These are phyloP conservation scores for Berghia stephanieae DNA, from an alignment of 1,140 invertebrate genomes.

Conservation along the genomic window DNA sequence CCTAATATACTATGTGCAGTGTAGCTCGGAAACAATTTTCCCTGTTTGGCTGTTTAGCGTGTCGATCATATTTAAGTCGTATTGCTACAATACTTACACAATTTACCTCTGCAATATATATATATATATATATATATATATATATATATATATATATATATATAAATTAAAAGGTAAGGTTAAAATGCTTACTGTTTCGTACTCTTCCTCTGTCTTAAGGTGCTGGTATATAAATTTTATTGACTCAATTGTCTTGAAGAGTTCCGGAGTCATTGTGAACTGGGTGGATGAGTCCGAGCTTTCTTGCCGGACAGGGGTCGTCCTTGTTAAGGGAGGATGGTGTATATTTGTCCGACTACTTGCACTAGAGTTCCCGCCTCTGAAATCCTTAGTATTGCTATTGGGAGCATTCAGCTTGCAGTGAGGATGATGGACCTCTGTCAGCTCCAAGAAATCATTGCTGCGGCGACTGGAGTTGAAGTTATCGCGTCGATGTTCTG, in stretches of 20 bases:
- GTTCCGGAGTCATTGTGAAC: constrained; percentile 50
- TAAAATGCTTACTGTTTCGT: constrained; percentile 57
- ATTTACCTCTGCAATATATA: not conserved
- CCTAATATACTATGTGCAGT: too few species aligned
- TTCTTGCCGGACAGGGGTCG: constrained; percentile 6
- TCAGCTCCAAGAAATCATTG: constrained; percentile 91
- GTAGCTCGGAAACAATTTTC: too few species aligned
- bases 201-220: constrained; percentile 57
- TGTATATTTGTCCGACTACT: not conserved
- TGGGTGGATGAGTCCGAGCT: not conserved
- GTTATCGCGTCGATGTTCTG: constrained; percentile 70
- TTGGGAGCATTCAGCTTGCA: constrained; percentile 85
- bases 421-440: constrained; percentile 80
- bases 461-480: constrained; percentile 71
- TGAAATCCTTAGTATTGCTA: not conserved
- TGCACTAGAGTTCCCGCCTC: too few species aligned
- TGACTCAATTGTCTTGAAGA: constrained; percentile 66
- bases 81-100: not conserved
- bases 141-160: not conserved
- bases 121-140: not conserved
- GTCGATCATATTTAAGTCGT: not conserved
- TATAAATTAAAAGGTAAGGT: not conserved
- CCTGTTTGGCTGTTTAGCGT: too few species aligned
- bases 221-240: constrained; percentile 69
- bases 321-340: not conserved